Conservation (phyloP, 1,140 invertebrate genomes). For the Cyrtorhinus lividipennis region DNA sequence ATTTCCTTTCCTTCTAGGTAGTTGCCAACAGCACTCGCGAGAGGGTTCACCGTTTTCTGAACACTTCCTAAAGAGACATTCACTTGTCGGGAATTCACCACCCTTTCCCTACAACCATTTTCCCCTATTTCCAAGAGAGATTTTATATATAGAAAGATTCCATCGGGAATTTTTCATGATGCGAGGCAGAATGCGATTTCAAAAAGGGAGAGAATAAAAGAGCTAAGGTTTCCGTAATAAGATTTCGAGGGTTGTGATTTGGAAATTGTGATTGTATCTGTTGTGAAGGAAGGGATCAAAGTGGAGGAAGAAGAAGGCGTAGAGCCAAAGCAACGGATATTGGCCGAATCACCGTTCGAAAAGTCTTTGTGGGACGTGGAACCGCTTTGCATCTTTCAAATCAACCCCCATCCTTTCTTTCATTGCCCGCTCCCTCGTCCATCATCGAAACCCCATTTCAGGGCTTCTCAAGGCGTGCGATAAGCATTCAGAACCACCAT, state of each 20-base stretch:
- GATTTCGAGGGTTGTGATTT: slow-evolving; percentile 14
- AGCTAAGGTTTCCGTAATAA: slow-evolving; percentile 5
- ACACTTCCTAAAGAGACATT: no score
- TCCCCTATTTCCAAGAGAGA: neutral
- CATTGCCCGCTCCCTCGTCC: neutral
- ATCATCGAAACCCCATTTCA: neutral
- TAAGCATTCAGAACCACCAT: slow-evolving; percentile 1
- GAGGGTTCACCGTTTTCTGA: no score
- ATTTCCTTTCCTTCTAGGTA: no score
- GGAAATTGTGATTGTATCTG: slow-evolving; percentile 17
- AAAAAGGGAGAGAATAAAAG: neutral
- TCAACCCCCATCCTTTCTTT: neutral
- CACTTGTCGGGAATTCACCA: no score
- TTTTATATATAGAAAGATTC: neutral
- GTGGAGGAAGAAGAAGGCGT: slow-evolving; percentile 11
- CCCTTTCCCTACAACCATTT: neutral
- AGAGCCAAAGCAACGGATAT: neutral
- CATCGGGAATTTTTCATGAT: no score
- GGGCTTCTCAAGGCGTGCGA: neutral
- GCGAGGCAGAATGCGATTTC: neutral
- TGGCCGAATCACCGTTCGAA: slow-evolving; percentile 3
- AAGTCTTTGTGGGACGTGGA: slow-evolving; percentile 8
- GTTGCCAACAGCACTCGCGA: no score
- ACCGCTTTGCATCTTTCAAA: slow-evolving; percentile 4
- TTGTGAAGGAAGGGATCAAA: slow-evolving; percentile 12